These are phyloP conservation scores for Eolophus roseicapilla DNA, from an alignment of 2,113 vertebrate genomes.

Conservation along the genomic window DNA sequence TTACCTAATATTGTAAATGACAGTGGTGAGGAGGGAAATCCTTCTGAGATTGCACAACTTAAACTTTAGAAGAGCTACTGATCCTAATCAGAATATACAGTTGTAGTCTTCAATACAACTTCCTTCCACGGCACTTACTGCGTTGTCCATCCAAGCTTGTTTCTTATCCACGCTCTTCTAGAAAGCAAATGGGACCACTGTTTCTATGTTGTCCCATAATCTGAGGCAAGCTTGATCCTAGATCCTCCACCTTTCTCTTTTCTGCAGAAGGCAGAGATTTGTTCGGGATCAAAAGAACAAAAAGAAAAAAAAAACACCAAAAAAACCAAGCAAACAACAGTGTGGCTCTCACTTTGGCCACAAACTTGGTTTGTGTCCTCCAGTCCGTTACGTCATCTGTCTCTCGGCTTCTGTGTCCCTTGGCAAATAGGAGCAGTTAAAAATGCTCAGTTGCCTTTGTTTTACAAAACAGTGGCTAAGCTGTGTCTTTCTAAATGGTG, in stretches of 20 bases:
- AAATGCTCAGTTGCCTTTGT: neutral
- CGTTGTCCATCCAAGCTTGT: neutral
- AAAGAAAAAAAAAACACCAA: no score
- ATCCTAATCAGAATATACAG: neutral
- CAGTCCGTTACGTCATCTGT: neutral
- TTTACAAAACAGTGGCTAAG: neutral
- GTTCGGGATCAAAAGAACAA: neutral
- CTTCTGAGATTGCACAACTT: neutral
- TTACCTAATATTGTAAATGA: neutral
- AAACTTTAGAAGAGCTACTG: neutral
- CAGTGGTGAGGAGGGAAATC: neutral
- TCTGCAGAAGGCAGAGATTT: neutral
- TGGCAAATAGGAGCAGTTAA: neutral
- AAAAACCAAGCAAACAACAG: no score
- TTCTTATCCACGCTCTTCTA: neutral
- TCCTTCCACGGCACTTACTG: neutral
- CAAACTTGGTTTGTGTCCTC: neutral
- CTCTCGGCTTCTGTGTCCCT: neutral
- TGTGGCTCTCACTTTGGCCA: neutral
- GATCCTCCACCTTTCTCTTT: neutral
- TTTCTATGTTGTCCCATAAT: neutral
- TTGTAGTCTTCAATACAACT: neutral
- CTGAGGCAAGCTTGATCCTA: neutral
- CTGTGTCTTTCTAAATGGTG: neutral
- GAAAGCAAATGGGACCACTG: neutral